Base-by-base conservation (phyloP, 2,888 invertebrate genomes). In the Hemicrepidius hirtus region DNA sequence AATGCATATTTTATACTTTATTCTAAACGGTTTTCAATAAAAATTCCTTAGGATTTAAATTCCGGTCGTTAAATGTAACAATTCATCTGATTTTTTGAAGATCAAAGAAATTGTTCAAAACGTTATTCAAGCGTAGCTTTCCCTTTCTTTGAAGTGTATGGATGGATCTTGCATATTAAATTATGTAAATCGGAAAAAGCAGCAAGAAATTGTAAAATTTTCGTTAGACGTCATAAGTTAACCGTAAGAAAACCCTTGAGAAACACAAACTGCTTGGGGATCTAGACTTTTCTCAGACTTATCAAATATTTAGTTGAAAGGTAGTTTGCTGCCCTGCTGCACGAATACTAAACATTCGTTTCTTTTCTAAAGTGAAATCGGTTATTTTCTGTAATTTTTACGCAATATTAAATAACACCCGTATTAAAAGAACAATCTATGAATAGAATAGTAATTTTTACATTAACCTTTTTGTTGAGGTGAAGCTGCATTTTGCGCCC, bases 321-420 rank as follows among this genome's bases (percentile, higher is more conserved):
- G 12, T 21, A 53, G 21, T 24, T 24, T 21, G 13, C 53, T 7
- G 12, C 10, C 21, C 28, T 12, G n/a, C n/a, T n/a, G n/a, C n/a
- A n/a, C n/a, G n/a, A n/a, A n/a, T n/a, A 53, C 0, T n/a, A 21
- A 53, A 32, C 20, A 16, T 53, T 53, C 13, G 53, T 55, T 16
- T 32, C 9, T 55, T 55, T 28, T 18, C 37, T 37, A 24, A 41
- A 60, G 60, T 44, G 60, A 60, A 60, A 60, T 41, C 20, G 18
- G 40, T 13, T 6, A 16, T 20, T 41, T 24, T 24, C 35, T 41
- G n/a, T 37, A n/a, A 2, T 18, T 35, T 57, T 37, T 57, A 57
- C 18, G 60, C 60, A 60, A 60, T 12, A 21, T 60, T 60, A 41
- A 60, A 60, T 60, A 41, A 60, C 9, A 35, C 53, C 16, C 12